phyloP scores from a whole-genome alignment of 1,140 invertebrate species.

The Semibalanus balanoides region DNA sequence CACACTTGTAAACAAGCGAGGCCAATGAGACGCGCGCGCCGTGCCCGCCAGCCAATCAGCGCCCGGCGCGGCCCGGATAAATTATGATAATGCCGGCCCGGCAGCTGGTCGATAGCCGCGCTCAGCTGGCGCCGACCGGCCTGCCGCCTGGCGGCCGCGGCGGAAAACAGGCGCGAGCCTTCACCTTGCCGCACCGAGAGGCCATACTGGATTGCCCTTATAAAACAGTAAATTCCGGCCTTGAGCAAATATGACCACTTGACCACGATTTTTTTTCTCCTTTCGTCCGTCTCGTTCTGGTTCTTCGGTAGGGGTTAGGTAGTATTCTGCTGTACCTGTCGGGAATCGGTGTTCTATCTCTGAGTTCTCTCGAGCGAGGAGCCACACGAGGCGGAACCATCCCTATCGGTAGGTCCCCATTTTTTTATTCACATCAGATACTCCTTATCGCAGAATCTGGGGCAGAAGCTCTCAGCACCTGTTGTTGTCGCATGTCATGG shows the following conservation, averaged over 20 bases:
- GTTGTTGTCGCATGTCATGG: background rate
- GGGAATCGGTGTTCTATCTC: background rate
- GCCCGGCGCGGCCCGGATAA: background rate
- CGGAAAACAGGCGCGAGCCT: background rate
- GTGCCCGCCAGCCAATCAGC: background rate
- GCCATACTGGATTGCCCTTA: background rate
- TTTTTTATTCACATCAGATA: no score
- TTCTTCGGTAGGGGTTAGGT: background rate
- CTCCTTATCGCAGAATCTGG: no score
- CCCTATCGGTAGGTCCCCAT: background rate
- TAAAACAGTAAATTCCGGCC: background rate
- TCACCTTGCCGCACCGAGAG: background rate
- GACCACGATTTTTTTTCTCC: background rate
- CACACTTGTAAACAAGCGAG: conserved; percentile 1
- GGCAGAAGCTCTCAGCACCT: no score
- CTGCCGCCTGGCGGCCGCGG: background rate
- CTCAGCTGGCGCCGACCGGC: background rate
- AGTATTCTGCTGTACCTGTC: background rate
- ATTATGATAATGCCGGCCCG: background rate
- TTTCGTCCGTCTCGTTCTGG: background rate
- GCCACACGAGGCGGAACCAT: background rate
- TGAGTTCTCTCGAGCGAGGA: background rate
- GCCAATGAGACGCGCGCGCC: background rate
- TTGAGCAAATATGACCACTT: background rate
- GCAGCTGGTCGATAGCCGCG: background rate